phyloP scores from a whole-genome alignment of 1,140 invertebrate genomes.

The Hyposmocoma kahamanoa region DNA sequence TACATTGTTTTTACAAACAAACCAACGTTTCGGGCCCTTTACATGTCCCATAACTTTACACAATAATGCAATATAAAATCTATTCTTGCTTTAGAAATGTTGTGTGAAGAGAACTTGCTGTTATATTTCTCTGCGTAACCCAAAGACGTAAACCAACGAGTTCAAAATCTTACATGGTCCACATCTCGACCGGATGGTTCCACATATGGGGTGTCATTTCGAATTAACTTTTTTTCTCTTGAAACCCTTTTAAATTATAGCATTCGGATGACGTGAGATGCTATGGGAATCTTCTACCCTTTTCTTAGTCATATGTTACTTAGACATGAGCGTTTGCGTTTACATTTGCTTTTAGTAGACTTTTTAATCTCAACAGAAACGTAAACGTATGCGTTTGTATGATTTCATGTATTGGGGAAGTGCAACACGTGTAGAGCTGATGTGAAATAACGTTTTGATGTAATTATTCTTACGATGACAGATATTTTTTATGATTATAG shows the following conservation, averaged over 20 bases:
- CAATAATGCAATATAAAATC: no score
- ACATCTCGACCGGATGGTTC: constrained; percentile 44
- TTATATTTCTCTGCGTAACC: no score
- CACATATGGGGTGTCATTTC: constrained; percentile 61
- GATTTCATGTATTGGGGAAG: no score
- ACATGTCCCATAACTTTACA: no score
- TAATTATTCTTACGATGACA: no score
- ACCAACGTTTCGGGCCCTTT: no score
- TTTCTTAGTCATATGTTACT: constrained; percentile 15
- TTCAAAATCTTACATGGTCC: constrained; percentile 40
- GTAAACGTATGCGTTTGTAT: not conserved
- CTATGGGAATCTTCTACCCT: constrained; percentile 49
- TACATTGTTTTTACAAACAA: no score
- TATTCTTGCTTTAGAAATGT: no score
- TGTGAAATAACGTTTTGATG: no score
- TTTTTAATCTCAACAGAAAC: not conserved
- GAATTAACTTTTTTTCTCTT: constrained; percentile 58
- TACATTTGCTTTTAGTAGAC: not conserved
- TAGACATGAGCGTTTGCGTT: not conserved
- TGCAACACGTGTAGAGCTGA: no score
- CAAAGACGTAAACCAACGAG: constrained; percentile 26
- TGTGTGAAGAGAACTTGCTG: no score
- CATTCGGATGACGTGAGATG: constrained; percentile 32
- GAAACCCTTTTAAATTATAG: constrained; percentile 58
- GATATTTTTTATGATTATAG: no score